Percentiles rank a stretch among this genome's conserved stretches.
phyloP scores from a whole-genome alignment of 2,113 vertebrate species.

The Platysternon megacephalum region DNA sequence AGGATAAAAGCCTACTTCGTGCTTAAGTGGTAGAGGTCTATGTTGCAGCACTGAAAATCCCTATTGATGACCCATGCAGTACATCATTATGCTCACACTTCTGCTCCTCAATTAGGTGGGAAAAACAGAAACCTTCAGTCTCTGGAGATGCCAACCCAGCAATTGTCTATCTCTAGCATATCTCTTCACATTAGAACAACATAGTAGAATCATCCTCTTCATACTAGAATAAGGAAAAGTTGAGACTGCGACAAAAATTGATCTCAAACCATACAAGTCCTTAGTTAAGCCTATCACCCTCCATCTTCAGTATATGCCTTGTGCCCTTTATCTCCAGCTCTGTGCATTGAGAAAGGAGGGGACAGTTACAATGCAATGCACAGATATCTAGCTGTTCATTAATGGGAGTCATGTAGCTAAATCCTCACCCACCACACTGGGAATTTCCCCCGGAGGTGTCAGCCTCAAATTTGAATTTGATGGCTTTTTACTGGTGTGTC shows the following conservation, averaged over 20 bases:
- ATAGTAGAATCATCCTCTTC: neutral
- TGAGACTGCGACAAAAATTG: neutral
- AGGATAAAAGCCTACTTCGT: neutral
- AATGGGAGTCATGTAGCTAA: neutral
- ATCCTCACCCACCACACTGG: neutral
- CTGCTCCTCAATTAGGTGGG: neutral
- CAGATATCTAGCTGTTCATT: neutral
- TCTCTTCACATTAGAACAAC: neutral
- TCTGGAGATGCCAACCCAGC: neutral
- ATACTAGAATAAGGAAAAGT: neutral
- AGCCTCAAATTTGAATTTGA: neutral
- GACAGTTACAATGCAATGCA: neutral
- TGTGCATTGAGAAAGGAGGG: neutral
- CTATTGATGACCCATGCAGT: neutral
- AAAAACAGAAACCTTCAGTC: neutral
- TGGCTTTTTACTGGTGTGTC: neutral
- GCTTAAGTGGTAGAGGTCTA: rapidly evolving
- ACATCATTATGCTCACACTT: rapidly evolving
- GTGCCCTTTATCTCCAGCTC: neutral
- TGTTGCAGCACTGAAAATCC: neutral
- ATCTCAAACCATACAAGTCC: neutral
- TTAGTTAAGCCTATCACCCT: neutral
- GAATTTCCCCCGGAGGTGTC: neutral
- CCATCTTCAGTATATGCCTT: neutral
- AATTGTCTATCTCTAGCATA: neutral